phyloP scores from a whole-genome alignment of 2,797 vertebrate species.

The Catostomus latipinnis region DNA sequence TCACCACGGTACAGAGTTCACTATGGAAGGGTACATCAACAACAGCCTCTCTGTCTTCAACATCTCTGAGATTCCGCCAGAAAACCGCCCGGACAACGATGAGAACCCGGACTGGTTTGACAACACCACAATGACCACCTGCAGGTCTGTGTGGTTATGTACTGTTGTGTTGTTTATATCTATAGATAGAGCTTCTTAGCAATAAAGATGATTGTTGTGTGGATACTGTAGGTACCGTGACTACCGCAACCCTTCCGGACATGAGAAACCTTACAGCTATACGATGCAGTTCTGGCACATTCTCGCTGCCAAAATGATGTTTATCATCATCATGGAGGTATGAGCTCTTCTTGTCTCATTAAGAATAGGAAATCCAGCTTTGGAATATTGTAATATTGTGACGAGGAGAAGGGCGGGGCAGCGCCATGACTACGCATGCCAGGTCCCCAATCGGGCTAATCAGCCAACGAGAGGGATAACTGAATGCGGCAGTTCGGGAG shows the following conservation, averaged over 20 bases:
- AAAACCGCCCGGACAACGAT: conserved; percentile 69
- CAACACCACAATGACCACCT: conserved; percentile 73
- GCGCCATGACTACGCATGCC: too few species aligned
- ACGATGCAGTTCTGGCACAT: conserved; percentile 98
- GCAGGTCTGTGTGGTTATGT: conserved; percentile 78
- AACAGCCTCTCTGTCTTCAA: conserved; percentile 91
- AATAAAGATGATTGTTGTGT: not conserved
- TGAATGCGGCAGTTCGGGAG: too few species aligned
- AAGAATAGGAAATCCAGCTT: not conserved
- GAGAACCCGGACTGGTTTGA: conserved; percentile 78
- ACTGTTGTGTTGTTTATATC: not conserved
- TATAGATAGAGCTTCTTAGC: not conserved
- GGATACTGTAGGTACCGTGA: conserved; percentile 87
- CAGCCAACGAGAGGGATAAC: too few species aligned
- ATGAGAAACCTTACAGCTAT: conserved; percentile 80
- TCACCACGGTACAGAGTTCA: conserved; percentile 56
- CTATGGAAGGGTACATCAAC: conserved; percentile 90
- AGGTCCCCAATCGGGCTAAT: too few species aligned
- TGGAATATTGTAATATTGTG: too few species aligned
- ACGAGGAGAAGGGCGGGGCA: too few species aligned
- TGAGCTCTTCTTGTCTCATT: not conserved
- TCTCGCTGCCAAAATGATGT: conserved; percentile 94
- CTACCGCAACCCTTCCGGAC: conserved; percentile 89
- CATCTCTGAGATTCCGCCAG: conserved; percentile 74
- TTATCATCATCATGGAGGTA: conserved; percentile 99